A percentile compares a stretch with the other conserved stretches of the same genome.
phyloP scores from a whole-genome alignment of 2,888 invertebrate species.

The Branchellion lobata region DNA sequence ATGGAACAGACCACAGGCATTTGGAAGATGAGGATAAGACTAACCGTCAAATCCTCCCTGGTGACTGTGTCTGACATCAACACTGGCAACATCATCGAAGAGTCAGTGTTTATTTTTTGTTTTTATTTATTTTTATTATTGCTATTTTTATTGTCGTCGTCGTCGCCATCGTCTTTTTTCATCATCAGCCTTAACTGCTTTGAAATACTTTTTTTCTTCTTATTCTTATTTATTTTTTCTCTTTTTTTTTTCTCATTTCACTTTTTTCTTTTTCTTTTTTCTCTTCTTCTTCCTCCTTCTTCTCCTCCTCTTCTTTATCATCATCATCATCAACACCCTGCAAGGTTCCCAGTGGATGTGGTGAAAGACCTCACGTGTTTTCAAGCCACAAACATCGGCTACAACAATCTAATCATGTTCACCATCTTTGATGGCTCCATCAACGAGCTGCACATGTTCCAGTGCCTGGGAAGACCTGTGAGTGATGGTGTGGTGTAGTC shows the following conservation, averaged over 20 bases:
- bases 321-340: neutral
- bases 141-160: neutral
- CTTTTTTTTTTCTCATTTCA: neutral
- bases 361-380: conserved; percentile 14
- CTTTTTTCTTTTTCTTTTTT: too few species aligned
- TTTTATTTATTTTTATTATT: neutral
- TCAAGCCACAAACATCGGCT: neutral
- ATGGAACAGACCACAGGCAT: conserved; percentile 7
- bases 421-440: conserved; percentile 6
- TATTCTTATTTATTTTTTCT: neutral
- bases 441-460: conserved; percentile 37
- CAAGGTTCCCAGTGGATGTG: conserved; percentile 24
- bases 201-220: too few species aligned
- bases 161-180: too few species aligned
- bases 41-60: neutral
- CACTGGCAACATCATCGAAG: conserved; percentile 19
- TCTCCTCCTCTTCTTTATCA: too few species aligned
- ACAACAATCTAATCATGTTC: conserved; percentile 32
- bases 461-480: conserved; percentile 32
- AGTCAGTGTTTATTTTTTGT: conserved; percentile 24
- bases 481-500: neutral
- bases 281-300: neutral
- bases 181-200: too few species aligned
- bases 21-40: conserved; percentile 24
- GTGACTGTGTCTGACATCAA: neutral